Conservation (phyloP, 2,797 vertebrate genomes). For the Pipistrellus pipistrellus region DNA sequence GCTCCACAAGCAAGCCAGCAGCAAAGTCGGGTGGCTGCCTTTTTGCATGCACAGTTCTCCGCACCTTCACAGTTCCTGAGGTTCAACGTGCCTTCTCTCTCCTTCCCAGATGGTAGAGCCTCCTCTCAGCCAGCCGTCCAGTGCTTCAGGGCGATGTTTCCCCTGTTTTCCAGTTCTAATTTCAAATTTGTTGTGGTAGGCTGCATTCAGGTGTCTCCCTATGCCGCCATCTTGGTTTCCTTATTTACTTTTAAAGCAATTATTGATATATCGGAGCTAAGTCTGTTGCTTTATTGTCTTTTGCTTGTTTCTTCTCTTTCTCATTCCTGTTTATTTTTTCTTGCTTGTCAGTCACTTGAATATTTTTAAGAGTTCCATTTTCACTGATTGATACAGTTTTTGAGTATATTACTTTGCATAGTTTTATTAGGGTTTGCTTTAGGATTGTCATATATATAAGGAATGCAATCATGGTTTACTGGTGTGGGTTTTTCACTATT, state of each 20-base stretch:
- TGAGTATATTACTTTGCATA: not conserved
- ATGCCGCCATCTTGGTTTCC: no score
- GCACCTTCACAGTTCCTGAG: no score
- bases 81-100: no score
- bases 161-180: no score
- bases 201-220: no score
- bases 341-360: not conserved
- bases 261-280: not conserved
- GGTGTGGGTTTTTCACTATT: not conserved
- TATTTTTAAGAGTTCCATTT: not conserved
- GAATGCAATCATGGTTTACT: not conserved
- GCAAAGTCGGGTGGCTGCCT: no score
- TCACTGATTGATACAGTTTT: not conserved
- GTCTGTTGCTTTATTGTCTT: not conserved
- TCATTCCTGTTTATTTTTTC: not conserved
- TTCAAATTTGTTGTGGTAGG: no score
- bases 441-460: not conserved
- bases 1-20: no score
- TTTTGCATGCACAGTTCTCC: no score
- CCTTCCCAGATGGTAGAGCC: no score
- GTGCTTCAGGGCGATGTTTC: no score
- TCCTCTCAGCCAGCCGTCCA: no score
- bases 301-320: not conserved
- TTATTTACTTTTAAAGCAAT: not conserved
- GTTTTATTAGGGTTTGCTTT: not conserved